Conservation (phyloP, 2,797 vertebrate species). For the Rhincodon typus region DNA sequence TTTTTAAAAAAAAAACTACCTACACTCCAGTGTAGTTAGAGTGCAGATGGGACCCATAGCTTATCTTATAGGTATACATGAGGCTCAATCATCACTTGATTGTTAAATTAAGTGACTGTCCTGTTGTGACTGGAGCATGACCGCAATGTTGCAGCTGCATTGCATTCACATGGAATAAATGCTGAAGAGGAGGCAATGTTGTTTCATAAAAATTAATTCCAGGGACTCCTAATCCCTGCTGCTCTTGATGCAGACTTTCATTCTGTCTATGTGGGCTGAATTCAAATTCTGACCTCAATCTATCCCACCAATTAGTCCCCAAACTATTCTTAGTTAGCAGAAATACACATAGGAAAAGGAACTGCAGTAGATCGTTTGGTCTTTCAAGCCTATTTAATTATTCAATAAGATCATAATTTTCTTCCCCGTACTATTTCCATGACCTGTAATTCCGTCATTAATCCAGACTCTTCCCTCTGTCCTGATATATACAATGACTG, state of each 20-base stretch:
- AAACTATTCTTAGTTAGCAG: not conserved
- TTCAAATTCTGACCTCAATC: not conserved
- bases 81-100: not conserved
- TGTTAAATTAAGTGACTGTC: not conserved
- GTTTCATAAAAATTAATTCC: not conserved
- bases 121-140: not conserved
- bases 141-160: not conserved
- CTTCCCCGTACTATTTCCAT: not conserved
- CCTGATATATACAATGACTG: no score
- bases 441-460: no score
- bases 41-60: not conserved
- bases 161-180: not conserved
- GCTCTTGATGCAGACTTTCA: not conserved
- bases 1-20: not conserved
- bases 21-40: not conserved
- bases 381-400: not conserved
- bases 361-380: not conserved
- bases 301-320: not conserved
- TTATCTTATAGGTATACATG: not conserved
- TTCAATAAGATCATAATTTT: not conserved
- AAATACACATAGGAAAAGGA: not conserved
- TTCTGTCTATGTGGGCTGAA: not conserved
- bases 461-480: no score
- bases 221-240: not conserved
- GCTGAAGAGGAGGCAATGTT: not conserved